Percentiles rank a stretch among this genome's conserved stretches.
Evolutionary conservation across 1,140 invertebrate genomes (phyloP).

Genomic region (Venustaconcha ellipsiformis): DNA sequence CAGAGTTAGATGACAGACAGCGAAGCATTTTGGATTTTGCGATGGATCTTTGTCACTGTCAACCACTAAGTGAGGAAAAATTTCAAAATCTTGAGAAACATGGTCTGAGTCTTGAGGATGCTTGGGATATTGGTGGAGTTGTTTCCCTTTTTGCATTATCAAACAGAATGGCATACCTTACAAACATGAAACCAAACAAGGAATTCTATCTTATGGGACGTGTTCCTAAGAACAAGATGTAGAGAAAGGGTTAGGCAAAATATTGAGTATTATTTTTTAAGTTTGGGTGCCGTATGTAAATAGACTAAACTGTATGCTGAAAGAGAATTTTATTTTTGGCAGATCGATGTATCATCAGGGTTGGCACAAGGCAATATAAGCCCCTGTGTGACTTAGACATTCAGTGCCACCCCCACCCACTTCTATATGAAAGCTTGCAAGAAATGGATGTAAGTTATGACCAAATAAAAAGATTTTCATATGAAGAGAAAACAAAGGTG

Average conservation of each 20-base stretch:
- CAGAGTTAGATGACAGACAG: constrained; percentile 50
- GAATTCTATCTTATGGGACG: constrained; percentile 58
- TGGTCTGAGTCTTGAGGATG: constrained; percentile 52
- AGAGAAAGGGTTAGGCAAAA: background rate
- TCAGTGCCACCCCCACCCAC: too few species aligned
- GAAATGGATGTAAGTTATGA: too few species aligned
- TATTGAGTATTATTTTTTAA: too few species aligned
- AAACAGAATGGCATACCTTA: constrained; percentile 55
- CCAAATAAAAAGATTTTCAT: too few species aligned
- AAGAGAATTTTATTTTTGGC: too few species aligned
- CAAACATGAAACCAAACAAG: constrained; percentile 53
- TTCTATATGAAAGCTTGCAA: too few species aligned
- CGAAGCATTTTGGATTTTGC: constrained; percentile 55
- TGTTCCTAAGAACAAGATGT: constrained; percentile 39
- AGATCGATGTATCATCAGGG: too few species aligned
- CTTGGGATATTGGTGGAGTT: constrained; percentile 58
- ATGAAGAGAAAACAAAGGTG: too few species aligned
- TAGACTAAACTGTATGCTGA: too few species aligned
- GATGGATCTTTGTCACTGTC: constrained; percentile 41
- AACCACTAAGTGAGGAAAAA: constrained; percentile 38
- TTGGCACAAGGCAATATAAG: too few species aligned
- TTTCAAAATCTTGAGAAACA: constrained; percentile 43
- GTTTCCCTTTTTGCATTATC: constrained; percentile 52
- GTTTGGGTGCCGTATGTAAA: too few species aligned
- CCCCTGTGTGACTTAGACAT: too few species aligned